phyloP scores from a whole-genome alignment of 2,888 invertebrate species.

The Deladenus siricidicola region DNA sequence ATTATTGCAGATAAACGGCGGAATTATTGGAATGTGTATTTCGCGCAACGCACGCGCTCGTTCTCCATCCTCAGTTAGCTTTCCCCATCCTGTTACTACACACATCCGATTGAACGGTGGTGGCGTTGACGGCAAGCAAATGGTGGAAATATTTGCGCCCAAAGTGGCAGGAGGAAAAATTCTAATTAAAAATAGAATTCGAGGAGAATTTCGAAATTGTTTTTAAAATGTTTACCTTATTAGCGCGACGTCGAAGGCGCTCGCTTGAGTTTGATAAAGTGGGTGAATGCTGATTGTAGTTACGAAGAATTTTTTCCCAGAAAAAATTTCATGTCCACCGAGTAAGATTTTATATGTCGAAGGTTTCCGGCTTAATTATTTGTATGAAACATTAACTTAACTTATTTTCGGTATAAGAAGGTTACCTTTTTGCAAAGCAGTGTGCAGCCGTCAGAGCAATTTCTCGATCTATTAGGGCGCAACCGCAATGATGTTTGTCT shows the following conservation, averaged over 20 bases:
- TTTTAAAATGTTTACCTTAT: conserved; percentile 11
- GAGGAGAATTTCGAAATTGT: too few relatives aligned
- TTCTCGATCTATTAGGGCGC: conserved; percentile 35
- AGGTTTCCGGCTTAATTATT: conserved; percentile 29
- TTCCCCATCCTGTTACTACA: conserved; percentile 39
- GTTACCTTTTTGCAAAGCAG: conserved; percentile 37
- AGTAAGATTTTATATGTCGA: conserved; percentile 28
- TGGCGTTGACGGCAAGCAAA: conserved; percentile 8
- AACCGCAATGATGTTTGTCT: conserved; percentile 35
- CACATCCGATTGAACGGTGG: conserved; percentile 10
- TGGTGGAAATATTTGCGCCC: conserved; percentile 15
- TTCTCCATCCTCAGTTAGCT: conserved; percentile 31
- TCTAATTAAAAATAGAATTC: too few relatives aligned
- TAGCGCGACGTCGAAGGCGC: conserved; percentile 15
- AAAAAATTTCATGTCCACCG: conserved; percentile 34
- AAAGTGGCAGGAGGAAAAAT: conserved; percentile 12
- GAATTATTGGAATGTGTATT: conserved; percentile 44
- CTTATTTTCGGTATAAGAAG: neutral
- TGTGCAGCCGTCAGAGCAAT: conserved; percentile 48
- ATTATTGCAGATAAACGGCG: conserved; percentile 37
- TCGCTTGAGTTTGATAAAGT: conserved; percentile 18
- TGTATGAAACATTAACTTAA: neutral
- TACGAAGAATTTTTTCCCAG: conserved; percentile 14
- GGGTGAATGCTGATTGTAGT: conserved; percentile 16
- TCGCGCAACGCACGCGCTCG: conserved; percentile 32